A percentile compares a stretch with the other conserved stretches of the same genome.
phyloP scores from a whole-genome alignment of 2,888 invertebrate genomes.

The Scrobipalpa atriplicella region DNA sequence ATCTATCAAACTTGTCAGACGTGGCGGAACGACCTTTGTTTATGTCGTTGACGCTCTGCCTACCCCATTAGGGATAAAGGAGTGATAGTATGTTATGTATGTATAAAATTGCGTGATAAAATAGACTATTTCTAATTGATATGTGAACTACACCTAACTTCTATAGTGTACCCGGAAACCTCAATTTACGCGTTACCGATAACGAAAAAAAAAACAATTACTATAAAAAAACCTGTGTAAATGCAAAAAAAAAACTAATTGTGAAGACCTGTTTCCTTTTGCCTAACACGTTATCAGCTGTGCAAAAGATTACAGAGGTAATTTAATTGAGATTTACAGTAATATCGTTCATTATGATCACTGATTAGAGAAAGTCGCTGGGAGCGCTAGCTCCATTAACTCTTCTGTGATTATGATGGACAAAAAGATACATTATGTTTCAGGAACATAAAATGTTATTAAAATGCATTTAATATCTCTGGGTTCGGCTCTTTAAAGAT shows the following conservation, averaged over 20 bases:
- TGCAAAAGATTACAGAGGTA: background rate
- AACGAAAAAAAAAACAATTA: background rate
- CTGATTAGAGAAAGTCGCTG: background rate
- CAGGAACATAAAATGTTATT: too few species aligned
- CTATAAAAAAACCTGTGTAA: slow-evolving; percentile 6
- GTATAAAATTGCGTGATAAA: too few species aligned
- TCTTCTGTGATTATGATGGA: too few species aligned
- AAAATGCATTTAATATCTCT: too few species aligned
- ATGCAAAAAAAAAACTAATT: background rate
- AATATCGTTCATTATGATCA: background rate
- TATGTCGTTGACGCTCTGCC: too few species aligned
- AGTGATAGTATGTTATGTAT: too few species aligned
- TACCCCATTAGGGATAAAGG: too few species aligned
- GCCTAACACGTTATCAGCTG: slow-evolving; percentile 3
- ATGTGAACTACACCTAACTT: background rate
- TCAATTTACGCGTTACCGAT: background rate
- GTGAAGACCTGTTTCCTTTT: background rate
- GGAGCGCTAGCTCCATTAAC: too few species aligned
- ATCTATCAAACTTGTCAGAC: too few species aligned
- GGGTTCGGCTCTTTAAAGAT: too few species aligned
- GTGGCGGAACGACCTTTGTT: too few species aligned
- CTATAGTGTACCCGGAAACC: background rate
- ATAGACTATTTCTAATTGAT: background rate
- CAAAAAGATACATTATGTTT: too few species aligned
- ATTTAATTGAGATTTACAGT: background rate